phyloP scores from a whole-genome alignment of 2,797 vertebrate species.

The Platalea minor region DNA sequence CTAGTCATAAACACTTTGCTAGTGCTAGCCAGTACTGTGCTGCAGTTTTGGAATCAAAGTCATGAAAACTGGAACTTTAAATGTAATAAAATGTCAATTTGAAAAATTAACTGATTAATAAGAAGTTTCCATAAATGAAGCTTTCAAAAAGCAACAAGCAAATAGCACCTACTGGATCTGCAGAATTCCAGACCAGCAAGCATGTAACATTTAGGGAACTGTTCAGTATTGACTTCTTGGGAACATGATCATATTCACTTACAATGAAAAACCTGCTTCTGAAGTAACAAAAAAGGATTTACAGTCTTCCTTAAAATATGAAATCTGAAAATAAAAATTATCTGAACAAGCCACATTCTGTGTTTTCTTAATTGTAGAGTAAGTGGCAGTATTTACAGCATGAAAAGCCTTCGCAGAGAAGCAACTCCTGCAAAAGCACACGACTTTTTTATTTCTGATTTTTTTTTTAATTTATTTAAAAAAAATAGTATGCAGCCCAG shows the following conservation, averaged over 20 bases:
- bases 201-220: not conserved
- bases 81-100: not conserved
- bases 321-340: not conserved
- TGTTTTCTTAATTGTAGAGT: not conserved
- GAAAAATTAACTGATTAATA: not conserved
- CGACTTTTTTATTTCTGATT: not conserved
- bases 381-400: not conserved
- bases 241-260: not conserved
- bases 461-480: not conserved
- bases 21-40: not conserved
- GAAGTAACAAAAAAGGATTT: not conserved
- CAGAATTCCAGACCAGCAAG: not conserved
- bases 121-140: not conserved
- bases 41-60: not conserved
- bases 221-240: not conserved
- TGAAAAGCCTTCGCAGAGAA: not conserved
- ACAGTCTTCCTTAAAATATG: not conserved
- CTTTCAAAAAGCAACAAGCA: not conserved
- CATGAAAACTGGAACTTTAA: not conserved
- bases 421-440: not conserved
- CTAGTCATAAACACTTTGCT: not conserved
- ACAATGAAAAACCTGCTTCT: not conserved
- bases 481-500: not conserved
- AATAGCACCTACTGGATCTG: not conserved
- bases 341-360: not conserved